These are phyloP conservation scores for Xyliphius kryptos DNA, from an alignment of 2,113 vertebrate genomes.

Conservation along the genomic window DNA sequence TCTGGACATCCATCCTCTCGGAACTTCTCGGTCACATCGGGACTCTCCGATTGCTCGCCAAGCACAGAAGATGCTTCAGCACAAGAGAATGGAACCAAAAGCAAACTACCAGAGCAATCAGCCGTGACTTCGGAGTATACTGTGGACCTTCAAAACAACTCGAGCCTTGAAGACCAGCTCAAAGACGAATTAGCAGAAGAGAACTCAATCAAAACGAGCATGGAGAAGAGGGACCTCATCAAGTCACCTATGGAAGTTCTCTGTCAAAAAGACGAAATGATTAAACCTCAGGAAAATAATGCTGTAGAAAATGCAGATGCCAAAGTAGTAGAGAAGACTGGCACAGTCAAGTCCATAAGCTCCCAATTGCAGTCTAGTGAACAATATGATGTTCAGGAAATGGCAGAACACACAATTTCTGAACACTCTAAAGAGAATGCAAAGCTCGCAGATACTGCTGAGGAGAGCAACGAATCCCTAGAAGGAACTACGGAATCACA, in stretches of 20 bases:
- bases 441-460: too few relatives aligned
- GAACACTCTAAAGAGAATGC: too few relatives aligned
- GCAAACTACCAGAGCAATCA: conserved; percentile 5
- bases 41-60: conserved; percentile 69
- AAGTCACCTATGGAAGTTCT: background rate
- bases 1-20: conserved; percentile 72
- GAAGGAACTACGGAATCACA: conserved; percentile 2
- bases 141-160: too few relatives aligned
- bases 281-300: conserved; percentile 16
- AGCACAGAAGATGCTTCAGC: conserved; percentile 64
- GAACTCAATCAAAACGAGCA: background rate
- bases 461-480: conserved; percentile 1
- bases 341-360: background rate
- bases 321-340: conserved; percentile 10
- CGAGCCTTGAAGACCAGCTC: conserved; percentile 32
- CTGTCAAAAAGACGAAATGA: background rate
- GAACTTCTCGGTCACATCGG: conserved; percentile 66
- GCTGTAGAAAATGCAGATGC: conserved; percentile 6
- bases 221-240: background rate
- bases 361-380: conserved; percentile 16
- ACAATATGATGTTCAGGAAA: conserved; percentile 8
- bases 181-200: conserved; percentile 28
- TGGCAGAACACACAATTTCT: conserved; percentile 2
- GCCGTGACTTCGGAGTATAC: conserved; percentile 4
- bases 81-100: conserved; percentile 55